These are phyloP conservation scores for Echinops telfairi DNA, from an alignment of 2,113 vertebrate genomes.

Conservation along the genomic window DNA sequence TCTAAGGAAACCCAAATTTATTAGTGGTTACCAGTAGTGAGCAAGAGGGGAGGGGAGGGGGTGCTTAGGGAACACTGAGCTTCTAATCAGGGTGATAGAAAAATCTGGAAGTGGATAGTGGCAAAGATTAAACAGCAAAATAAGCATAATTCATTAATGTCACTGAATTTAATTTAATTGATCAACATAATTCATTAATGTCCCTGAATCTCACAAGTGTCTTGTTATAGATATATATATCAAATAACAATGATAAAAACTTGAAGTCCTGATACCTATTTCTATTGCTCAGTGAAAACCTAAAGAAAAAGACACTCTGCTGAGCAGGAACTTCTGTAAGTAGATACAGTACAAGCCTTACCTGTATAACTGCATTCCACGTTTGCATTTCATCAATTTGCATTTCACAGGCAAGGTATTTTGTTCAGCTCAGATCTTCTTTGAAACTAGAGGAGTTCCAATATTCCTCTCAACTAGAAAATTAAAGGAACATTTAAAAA, in stretches of 20 bases:
- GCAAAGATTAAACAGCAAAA: neutral
- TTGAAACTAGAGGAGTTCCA: slow-evolving; percentile 29
- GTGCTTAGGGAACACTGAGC: neutral
- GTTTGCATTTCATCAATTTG: slow-evolving; percentile 27
- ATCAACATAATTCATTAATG: neutral
- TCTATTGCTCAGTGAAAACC: neutral
- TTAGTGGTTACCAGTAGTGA: neutral
- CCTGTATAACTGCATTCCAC: slow-evolving; percentile 23
- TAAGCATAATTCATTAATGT: neutral
- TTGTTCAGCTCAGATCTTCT: slow-evolving; percentile 20
- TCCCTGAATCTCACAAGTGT: neutral
- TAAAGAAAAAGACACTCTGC: slow-evolving; percentile 61
- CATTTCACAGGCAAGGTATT: slow-evolving; percentile 27
- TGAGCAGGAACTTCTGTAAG: slow-evolving; percentile 48
- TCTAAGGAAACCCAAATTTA: neutral
- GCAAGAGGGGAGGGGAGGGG: neutral
- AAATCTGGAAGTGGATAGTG: neutral
- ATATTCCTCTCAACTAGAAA: slow-evolving; percentile 31
- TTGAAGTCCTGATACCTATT: slow-evolving; percentile 20
- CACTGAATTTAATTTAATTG: too few relatives aligned
- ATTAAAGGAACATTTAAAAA: neutral
- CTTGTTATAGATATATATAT: neutral
- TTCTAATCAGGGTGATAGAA: neutral
- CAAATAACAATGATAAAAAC: neutral
- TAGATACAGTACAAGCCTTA: slow-evolving; percentile 61